Percentiles rank a stretch among this genome's conserved stretches.
These are phyloP conservation scores for Zaprionus tsacasi DNA, from an alignment of 1,140 invertebrate genomes.

Conservation along the genomic window DNA sequence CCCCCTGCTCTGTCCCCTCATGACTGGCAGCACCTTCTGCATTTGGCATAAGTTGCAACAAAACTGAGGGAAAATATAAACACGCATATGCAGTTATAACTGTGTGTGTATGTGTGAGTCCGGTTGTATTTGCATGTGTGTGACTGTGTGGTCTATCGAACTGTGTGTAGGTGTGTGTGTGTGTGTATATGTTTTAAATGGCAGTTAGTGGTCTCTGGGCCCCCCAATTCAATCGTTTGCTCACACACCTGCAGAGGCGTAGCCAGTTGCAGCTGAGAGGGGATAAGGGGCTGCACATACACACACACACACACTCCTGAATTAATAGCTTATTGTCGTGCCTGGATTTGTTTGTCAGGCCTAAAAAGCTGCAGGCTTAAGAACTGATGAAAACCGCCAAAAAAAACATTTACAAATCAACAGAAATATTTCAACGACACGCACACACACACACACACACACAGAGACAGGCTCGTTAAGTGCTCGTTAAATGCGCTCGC, in stretches of 20 bases:
- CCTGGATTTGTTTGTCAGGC: background rate
- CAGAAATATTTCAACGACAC: background rate
- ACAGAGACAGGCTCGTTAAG: background rate
- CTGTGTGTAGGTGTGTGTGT: background rate
- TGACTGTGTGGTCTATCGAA: constrained; percentile 14
- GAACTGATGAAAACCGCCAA: background rate
- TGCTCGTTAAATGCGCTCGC: constrained; percentile 10
- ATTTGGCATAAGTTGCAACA: constrained; percentile 16
- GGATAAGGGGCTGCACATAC: too few relatives aligned
- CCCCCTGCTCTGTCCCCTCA: background rate
- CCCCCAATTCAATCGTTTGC: constrained; percentile 46
- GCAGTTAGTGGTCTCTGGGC: constrained; percentile 37
- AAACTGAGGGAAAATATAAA: constrained; percentile 5
- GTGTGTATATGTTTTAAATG: constrained; percentile 35
- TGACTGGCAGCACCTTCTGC: background rate
- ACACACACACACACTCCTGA: background rate
- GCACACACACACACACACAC: background rate
- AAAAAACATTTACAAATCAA: background rate
- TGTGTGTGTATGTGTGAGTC: constrained; percentile 10
- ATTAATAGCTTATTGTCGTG: background rate
- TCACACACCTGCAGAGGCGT: background rate
- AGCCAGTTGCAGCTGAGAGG: background rate
- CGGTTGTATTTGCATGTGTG: background rate
- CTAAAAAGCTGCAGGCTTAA: background rate
- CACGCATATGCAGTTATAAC: constrained; percentile 11